These are phyloP conservation scores for Plotosus lineatus DNA, from an alignment of 2,113 vertebrate genomes.

Conservation along the genomic window DNA sequence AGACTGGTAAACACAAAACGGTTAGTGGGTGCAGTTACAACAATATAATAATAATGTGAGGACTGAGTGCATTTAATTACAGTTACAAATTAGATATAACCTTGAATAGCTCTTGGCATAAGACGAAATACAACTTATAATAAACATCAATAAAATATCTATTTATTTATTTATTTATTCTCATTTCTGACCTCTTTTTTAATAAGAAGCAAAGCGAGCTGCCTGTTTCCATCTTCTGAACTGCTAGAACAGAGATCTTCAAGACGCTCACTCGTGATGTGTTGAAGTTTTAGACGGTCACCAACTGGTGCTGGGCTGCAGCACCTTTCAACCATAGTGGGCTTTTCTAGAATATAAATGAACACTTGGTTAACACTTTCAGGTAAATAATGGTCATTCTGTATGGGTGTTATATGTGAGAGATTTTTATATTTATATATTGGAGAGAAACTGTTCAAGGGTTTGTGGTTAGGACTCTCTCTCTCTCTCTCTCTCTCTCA, in stretches of 20 bases:
- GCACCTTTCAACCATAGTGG: slow-evolving; percentile 47
- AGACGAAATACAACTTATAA: neutral
- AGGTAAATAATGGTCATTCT: neutral
- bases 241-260: slow-evolving; percentile 50
- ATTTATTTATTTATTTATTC: neutral
- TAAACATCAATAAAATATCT: neutral
- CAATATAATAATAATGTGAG: neutral
- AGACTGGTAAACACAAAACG: too few species aligned
- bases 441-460: neutral
- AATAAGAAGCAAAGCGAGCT: slow-evolving; percentile 46
- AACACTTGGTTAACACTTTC: neutral
- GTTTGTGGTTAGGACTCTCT: too few species aligned
- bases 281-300: slow-evolving; percentile 15
- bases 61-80: neutral
- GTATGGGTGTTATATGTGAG: neutral
- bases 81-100: neutral
- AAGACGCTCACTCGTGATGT: slow-evolving; percentile 38
- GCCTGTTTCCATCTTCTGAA: slow-evolving; percentile 41
- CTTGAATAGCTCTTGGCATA: neutral
- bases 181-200: slow-evolving; percentile 61
- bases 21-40: neutral
- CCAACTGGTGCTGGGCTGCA: slow-evolving; percentile 29
- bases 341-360: slow-evolving; percentile 34
- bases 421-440: neutral
- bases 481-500: too few species aligned